These are phyloP conservation scores for Meteorus colon DNA, from an alignment of 2,888 invertebrate genomes.

Conservation along the genomic window DNA sequence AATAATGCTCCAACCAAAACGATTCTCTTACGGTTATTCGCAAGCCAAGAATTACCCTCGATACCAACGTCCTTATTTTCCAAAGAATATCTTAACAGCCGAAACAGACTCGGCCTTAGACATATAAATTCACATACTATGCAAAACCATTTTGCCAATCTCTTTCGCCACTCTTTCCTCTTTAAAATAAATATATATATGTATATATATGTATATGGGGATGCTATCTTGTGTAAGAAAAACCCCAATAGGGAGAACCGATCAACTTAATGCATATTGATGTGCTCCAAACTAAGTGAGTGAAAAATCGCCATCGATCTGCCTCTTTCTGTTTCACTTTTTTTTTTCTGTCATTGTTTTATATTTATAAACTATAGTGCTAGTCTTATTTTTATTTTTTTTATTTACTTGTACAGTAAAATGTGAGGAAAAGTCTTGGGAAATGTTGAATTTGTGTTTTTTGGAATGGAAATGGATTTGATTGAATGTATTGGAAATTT, in stretches of 20 bases:
- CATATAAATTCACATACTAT: slow-evolving; percentile 10
- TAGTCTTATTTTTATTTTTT: background rate
- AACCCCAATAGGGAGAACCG: slow-evolving; percentile 70
- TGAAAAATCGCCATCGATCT: slow-evolving; percentile 74
- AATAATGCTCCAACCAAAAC: slow-evolving; percentile 50
- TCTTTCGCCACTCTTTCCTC: slow-evolving; percentile 40
- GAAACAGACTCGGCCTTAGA: slow-evolving; percentile 36
- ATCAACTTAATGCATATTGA: slow-evolving; percentile 74
- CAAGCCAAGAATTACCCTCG: slow-evolving; percentile 69
- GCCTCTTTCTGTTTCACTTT: slow-evolving; percentile 41
- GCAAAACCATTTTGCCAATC: slow-evolving; percentile 42
- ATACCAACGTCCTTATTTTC: slow-evolving; percentile 66
- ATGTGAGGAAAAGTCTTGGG: too few relatives aligned
- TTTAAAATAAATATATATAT: slow-evolving; percentile 26
- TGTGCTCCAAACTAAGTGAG: slow-evolving; percentile 72
- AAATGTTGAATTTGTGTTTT: slow-evolving; percentile 6
- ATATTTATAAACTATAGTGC: background rate
- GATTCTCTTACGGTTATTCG: slow-evolving; percentile 71
- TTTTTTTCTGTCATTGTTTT: background rate
- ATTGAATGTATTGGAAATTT: too few relatives aligned
- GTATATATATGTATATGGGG: background rate
- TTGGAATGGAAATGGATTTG: slow-evolving; percentile 18
- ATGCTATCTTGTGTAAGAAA: slow-evolving; percentile 46
- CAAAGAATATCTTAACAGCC: slow-evolving; percentile 68
- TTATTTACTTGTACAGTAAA: too few relatives aligned